Evolutionary conservation across 2,888 invertebrate genomes (phyloP).

Genomic region (Invenusta paracnida): DNA sequence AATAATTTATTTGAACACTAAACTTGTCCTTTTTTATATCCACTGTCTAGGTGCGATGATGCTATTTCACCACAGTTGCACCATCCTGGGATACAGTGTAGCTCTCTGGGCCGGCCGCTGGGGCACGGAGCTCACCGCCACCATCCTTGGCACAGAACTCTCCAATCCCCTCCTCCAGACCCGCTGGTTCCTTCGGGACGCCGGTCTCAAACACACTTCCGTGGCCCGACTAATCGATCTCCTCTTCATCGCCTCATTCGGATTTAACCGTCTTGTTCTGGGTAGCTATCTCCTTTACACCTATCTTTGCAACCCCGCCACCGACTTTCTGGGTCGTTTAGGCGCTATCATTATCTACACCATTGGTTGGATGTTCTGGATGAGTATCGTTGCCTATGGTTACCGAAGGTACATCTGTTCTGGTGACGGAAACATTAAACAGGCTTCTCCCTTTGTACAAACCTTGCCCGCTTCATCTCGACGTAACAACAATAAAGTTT

Average conservation of each 20-base stretch:
- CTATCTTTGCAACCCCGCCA: constrained; percentile 51
- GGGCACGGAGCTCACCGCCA: constrained; percentile 57
- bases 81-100: constrained; percentile 52
- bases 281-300: constrained; percentile 52
- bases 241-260: constrained; percentile 55
- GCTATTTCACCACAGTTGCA: constrained; percentile 56
- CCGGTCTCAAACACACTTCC: not conserved
- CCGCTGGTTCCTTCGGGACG: constrained; percentile 54
- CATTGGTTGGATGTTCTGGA: constrained; percentile 55
- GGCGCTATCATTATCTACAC: constrained; percentile 54
- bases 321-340: constrained; percentile 51
- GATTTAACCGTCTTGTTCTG: constrained; percentile 52
- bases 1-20: too few species aligned
- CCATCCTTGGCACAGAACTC: constrained; percentile 56
- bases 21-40: too few species aligned
- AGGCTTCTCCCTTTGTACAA: too few species aligned
- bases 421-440: too few species aligned
- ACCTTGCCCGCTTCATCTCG: too few species aligned
- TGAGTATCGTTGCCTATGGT: constrained; percentile 4
- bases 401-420: not conserved
- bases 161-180: constrained; percentile 58
- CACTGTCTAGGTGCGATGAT: constrained; percentile 56
- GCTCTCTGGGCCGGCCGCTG: constrained; percentile 50
- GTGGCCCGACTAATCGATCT: constrained; percentile 49
- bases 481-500: too few species aligned